Conservation (phyloP, 2,888 invertebrate genomes). For the Perizoma affinitatum region DNA sequence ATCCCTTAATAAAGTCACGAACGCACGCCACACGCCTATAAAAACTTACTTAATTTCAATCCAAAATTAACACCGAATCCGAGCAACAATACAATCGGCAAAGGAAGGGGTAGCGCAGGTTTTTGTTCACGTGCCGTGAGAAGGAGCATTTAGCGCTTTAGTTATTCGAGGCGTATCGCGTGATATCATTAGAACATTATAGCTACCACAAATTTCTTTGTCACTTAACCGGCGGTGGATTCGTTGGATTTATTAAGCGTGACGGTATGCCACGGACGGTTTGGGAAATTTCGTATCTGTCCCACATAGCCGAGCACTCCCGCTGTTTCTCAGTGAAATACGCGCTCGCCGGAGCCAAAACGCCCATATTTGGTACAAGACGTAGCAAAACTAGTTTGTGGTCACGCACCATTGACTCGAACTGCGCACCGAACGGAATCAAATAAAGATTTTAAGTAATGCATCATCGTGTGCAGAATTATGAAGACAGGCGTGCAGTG, state of each 20-base stretch:
- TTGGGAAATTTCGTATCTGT: constrained; percentile 50
- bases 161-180: constrained; percentile 65
- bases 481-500: constrained; percentile 42
- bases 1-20: constrained; percentile 46
- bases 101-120: constrained; percentile 52
- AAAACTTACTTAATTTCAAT: constrained; percentile 56
- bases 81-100: constrained; percentile 52
- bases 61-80: constrained; percentile 56
- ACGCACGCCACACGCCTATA: constrained; percentile 49
- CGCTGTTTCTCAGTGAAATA: constrained; percentile 44
- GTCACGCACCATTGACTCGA: constrained; percentile 45
- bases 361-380: constrained; percentile 46
- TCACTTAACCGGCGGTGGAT: constrained; percentile 65
- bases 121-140: constrained; percentile 57
- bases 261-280: constrained; percentile 53
- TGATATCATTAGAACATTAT: constrained; percentile 70
- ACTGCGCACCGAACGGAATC: constrained; percentile 29
- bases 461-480: constrained; percentile 35
- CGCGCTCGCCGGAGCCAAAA: constrained; percentile 40
- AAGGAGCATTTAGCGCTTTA: constrained; percentile 65
- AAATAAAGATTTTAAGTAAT: constrained; percentile 42
- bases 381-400: constrained; percentile 40
- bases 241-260: constrained; percentile 63
- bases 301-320: constrained; percentile 46
- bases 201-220: constrained; percentile 71